phyloP scores from a whole-genome alignment of 2,797 vertebrate species.

The Dermochelys coriacea region DNA sequence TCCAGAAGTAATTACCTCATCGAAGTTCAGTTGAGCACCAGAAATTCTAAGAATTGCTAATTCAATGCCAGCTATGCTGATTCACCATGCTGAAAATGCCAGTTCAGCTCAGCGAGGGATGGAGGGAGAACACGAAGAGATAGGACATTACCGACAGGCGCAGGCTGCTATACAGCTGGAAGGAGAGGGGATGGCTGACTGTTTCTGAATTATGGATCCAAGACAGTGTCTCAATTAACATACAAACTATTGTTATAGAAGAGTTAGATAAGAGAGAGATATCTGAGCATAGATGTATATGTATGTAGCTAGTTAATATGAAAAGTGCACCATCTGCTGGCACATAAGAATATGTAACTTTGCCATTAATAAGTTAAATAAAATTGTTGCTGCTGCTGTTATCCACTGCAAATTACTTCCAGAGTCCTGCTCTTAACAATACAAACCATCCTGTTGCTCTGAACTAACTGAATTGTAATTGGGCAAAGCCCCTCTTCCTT shows the following conservation, averaged over 20 bases:
- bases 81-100: not conserved
- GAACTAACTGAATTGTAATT: not conserved
- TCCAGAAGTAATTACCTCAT: constrained; percentile 53
- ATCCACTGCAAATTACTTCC: not conserved
- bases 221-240: not conserved
- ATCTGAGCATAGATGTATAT: fast-evolving
- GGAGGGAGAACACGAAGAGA: fast-evolving
- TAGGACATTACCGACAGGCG: not conserved
- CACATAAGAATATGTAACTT: fast-evolving
- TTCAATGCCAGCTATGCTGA: not conserved
- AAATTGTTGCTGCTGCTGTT: not conserved
- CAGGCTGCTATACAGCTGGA: fast-evolving
- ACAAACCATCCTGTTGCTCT: not conserved
- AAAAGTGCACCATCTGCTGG: not conserved
- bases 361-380: not conserved
- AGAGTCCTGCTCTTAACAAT: not conserved
- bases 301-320: not conserved
- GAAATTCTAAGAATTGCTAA: constrained; percentile 34
- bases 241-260: not conserved
- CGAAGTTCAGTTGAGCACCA: not conserved
- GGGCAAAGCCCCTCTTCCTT: not conserved
- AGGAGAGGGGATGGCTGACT: not conserved
- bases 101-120: not conserved
- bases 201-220: not conserved
- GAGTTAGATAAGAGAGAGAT: not conserved